Evolutionary conservation across 2,888 invertebrate species (phyloP), one percentile per base, ranked within the genome.

Genomic region (Amiota mariae): DNA sequence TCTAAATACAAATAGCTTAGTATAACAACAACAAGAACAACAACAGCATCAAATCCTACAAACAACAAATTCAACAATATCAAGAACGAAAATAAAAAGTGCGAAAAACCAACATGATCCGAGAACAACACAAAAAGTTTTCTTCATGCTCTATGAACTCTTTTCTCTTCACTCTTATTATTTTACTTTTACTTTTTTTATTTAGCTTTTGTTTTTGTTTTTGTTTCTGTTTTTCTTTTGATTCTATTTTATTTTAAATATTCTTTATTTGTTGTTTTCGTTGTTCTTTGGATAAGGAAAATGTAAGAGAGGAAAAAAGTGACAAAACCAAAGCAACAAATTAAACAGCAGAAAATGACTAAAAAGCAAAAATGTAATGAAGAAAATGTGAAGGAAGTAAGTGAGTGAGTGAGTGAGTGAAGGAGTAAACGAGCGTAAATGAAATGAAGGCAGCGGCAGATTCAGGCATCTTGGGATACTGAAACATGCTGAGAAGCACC

Each of bases 1-100:
- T 79, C 73, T 72, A 73, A 76, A 79, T 75, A 59, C 59, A 70
- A 70, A 70, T 48, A 70, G 20, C 18, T 18, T 15, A 36, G 18
- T 56, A 54, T 10, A 70, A 54, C 51, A 51, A n/a, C 24, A 15
- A 68, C 51, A 56, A 51, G 13, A 13, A 54, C 15, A 51, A 24
- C 24, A 3, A 24, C 24, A 24, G 3, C 24, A 24, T 2, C 24
- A 24, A n/a, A 24, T 3, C 1, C 1, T 6, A 36, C n/a, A 13
- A 24, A 71, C 36, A 71, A 57, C 11, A 71, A 10, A n/a, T n/a
- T n/a, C 18, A 13, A 47, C 9, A 64, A 47, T 47, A 9, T 47
- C 8, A 59, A 15, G 20, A 49, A 67, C 48, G 20, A 49, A 49
- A 18, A 59, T 6, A 18, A n/a, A 59, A 18, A 20, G 24, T 8